Conservation (phyloP, 2,888 invertebrate species). For the Phania funesta region DNA sequence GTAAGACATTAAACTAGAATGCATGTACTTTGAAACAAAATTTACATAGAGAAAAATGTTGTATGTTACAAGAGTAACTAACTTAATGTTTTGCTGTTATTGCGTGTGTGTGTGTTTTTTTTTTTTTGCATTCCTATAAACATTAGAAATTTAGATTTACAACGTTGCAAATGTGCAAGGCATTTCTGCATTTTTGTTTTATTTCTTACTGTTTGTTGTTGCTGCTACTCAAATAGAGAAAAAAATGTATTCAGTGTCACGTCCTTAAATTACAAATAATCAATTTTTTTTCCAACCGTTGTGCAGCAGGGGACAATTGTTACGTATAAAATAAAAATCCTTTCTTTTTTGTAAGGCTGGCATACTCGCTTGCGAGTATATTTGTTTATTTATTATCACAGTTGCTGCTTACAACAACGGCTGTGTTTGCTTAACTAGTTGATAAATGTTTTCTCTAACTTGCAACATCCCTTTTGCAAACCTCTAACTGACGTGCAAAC, state of each 20-base stretch:
- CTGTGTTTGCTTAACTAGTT: constrained; percentile 59
- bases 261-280: constrained; percentile 77
- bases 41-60: constrained; percentile 18
- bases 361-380: background rate
- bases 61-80: constrained; percentile 17
- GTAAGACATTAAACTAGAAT: constrained; percentile 12
- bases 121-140: background rate
- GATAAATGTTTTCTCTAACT: constrained; percentile 41
- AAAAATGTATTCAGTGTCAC: constrained; percentile 73
- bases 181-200: constrained; percentile 50
- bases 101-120: background rate
- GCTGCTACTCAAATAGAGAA: background rate
- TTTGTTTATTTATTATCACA: constrained; percentile 55
- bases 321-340: constrained; percentile 24
- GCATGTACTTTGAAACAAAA: constrained; percentile 29
- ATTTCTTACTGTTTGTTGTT: background rate
- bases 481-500: background rate
- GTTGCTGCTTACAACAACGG: constrained; percentile 54
- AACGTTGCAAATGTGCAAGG: constrained; percentile 45
- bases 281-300: constrained; percentile 64
- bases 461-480: constrained; percentile 38
- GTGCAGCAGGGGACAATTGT: constrained; percentile 35
- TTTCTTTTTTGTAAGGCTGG: constrained; percentile 15
- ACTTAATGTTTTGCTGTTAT: background rate
- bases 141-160: constrained; percentile 22